These are phyloP conservation scores for Doryteuthis pealeii DNA, from an alignment of 1,140 invertebrate genomes.

Conservation along the genomic window DNA sequence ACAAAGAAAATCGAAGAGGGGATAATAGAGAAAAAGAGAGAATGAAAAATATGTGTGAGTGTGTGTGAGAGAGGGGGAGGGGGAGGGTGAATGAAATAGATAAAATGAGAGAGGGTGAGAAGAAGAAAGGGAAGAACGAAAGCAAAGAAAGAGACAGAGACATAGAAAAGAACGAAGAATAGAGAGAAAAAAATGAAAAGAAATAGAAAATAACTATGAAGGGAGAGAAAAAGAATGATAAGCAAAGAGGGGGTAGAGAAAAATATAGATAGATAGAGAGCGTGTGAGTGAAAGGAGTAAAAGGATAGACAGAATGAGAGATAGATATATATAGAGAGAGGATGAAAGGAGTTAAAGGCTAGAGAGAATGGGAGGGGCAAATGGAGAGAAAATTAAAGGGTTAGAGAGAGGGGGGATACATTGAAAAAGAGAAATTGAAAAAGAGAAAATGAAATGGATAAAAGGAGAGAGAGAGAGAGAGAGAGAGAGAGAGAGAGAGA, in stretches of 20 bases:
- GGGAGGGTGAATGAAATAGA: neutral
- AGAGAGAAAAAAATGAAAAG: neutral
- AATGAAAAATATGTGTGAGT: neutral
- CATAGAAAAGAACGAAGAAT: neutral
- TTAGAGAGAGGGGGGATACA: neutral
- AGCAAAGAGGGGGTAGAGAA: neutral
- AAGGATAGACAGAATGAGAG: neutral
- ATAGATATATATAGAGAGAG: conserved; percentile 9
- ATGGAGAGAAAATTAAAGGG: neutral
- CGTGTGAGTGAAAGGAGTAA: neutral
- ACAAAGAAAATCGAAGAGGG: too few relatives aligned
- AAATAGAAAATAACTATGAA: neutral
- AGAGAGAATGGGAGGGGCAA: conserved; percentile 13
- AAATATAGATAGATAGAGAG: neutral
- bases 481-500: conserved; percentile 13
- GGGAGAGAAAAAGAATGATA: neutral
- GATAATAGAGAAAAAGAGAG: too few relatives aligned
- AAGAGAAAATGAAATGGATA: neutral
- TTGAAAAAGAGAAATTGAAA: conserved; percentile 20
- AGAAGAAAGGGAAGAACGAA: neutral
- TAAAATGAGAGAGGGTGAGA: neutral
- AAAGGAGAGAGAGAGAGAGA: conserved; percentile 1
- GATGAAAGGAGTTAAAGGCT: conserved; percentile 1
- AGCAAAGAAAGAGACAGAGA: too few relatives aligned
- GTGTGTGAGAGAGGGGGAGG: neutral